phyloP scores from a whole-genome alignment of 2,888 invertebrate species.

The Heliconius charithonia region DNA sequence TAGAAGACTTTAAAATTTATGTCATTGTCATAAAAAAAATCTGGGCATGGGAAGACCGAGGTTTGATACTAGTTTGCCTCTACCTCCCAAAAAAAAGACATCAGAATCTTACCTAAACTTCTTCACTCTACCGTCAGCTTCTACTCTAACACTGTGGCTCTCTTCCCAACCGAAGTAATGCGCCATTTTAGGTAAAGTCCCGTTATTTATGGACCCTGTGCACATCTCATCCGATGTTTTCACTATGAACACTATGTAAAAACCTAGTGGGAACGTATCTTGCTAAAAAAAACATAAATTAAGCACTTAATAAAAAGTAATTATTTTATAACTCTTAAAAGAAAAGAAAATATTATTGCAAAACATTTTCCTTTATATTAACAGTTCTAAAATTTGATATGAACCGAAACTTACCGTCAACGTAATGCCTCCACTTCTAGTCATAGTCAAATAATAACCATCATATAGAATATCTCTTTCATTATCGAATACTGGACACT shows the following conservation, averaged over 20 bases:
- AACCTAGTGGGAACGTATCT: constrained; percentile 86
- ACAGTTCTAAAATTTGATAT: neutral
- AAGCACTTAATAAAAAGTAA: no score
- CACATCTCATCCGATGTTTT: constrained; percentile 87
- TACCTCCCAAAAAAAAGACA: neutral
- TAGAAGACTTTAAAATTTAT: no score
- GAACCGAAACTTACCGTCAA: constrained; percentile 84
- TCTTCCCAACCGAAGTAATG: constrained; percentile 67
- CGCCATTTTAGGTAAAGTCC: constrained; percentile 60
- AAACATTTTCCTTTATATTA: no score
- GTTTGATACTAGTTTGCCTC: neutral
- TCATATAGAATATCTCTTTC: constrained; percentile 90
- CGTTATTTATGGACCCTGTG: constrained; percentile 58
- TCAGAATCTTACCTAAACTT: constrained; percentile 63
- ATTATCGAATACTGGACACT: constrained; percentile 94
- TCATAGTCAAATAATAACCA: constrained; percentile 91
- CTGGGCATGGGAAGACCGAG: neutral
- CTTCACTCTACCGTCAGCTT: constrained; percentile 67
- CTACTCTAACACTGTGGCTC: constrained; percentile 45
- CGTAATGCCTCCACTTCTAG: constrained; percentile 89
- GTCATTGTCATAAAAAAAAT: no score
- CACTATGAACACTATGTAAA: constrained; percentile 91
- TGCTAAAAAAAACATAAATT: constrained; percentile 75
- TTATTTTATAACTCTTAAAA: no score
- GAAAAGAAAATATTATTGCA: no score